Percentiles rank a stretch among this genome's conserved stretches.
phyloP scores from a whole-genome alignment of 2,797 vertebrate genomes.

The Melanotaenia nigrans region DNA sequence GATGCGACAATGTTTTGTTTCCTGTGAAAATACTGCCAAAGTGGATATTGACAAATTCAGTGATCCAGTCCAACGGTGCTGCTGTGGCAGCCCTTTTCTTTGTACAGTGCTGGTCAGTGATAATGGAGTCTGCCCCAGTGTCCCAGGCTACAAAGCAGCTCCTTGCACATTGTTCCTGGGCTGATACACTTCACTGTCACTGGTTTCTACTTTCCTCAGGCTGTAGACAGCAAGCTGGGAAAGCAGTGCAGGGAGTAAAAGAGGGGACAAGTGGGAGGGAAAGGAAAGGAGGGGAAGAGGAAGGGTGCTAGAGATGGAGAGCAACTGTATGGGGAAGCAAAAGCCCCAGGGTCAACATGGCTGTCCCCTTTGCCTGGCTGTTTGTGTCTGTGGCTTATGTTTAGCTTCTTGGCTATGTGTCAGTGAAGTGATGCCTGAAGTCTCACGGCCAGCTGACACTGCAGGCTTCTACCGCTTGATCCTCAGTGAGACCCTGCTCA shows the following conservation, averaged over 20 bases:
- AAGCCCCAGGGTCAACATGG: slow-evolving; percentile 48
- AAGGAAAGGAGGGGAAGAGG: slow-evolving; percentile 26
- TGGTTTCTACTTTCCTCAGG: slow-evolving; percentile 69
- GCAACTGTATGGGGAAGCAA: slow-evolving; percentile 4
- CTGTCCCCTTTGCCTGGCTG: slow-evolving; percentile 28
- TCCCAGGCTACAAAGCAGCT: slow-evolving; percentile 66
- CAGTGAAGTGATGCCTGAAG: slow-evolving; percentile 71
- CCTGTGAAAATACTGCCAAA: slow-evolving; percentile 20
- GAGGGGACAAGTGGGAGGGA: slow-evolving; percentile 23
- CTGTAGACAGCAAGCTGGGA: slow-evolving; percentile 38
- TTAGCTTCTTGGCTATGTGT: slow-evolving; percentile 61
- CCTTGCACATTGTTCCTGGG: slow-evolving; percentile 71
- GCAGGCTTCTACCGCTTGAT: slow-evolving; percentile 40
- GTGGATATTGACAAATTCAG: slow-evolving; percentile 57
- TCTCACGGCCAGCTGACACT: slow-evolving; percentile 52
- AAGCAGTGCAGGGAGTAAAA: slow-evolving; percentile 16
- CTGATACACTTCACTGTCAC: slow-evolving; percentile 68
- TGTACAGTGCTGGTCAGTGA: slow-evolving; percentile 63
- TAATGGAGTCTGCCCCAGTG: slow-evolving; percentile 53
- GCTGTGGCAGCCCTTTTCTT: slow-evolving; percentile 57
- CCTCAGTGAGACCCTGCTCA: slow-evolving; percentile 39
- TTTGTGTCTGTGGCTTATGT: slow-evolving; percentile 61
- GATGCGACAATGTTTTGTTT: slow-evolving; percentile 32
- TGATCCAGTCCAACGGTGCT: slow-evolving; percentile 49
- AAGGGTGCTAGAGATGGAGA: slow-evolving; percentile 33